Base-by-base conservation (phyloP, 2,797 vertebrate species). In the Luscinia megarhynchos region DNA sequence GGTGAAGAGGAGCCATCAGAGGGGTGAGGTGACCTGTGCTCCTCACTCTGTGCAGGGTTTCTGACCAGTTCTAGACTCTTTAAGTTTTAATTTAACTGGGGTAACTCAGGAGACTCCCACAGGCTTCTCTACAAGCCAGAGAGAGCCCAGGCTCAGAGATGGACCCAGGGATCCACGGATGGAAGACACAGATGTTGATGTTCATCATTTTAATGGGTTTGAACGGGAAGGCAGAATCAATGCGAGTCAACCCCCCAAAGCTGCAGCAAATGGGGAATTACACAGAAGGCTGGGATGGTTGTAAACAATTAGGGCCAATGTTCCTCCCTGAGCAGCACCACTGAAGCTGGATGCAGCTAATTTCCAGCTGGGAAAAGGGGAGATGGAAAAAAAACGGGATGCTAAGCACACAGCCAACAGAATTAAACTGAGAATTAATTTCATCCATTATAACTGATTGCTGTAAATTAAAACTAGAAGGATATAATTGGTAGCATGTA, bases 351-450 rank as follows among this genome's bases (percentile, higher is more conserved):
- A 94, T 32, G 63, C 61, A 61, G 89, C 40, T 80, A 10, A 94
- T 96, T 95, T 77, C 92, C 75, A 94, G 72, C 84, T 17, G 57
- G 84, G 54, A 91, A 93, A 93, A 67, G 40, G 11, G 40, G 69
- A 90, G 73, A 69, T 50, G 62, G 63, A 34, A 57, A 62, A 51
- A 83, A 83, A 89, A 34, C 1, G 34, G 80, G 84, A 96, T 95
- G 93, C 79, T 41, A 66, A 95, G 78, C 68, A 87, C 77, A 84
- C 8, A 84, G 86, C 74, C 95, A 95, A 85, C 84, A 80, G 96
- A 96, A 97, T 95, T 96, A 95, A 95, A 94, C 90, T 21, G 68
- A 92, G 95, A 97, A 96, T 96, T 97, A 95, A 96, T 97, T 95
- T 95, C 79, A 84, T 88, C 96, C 93, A 96, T 96, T 96, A 95